Percentiles rank a stretch among this genome's conserved stretches.
Conservation (phyloP, 37 sponge, comb jelly and placozoan genomes). For the Halichondria panicea region DNA sequence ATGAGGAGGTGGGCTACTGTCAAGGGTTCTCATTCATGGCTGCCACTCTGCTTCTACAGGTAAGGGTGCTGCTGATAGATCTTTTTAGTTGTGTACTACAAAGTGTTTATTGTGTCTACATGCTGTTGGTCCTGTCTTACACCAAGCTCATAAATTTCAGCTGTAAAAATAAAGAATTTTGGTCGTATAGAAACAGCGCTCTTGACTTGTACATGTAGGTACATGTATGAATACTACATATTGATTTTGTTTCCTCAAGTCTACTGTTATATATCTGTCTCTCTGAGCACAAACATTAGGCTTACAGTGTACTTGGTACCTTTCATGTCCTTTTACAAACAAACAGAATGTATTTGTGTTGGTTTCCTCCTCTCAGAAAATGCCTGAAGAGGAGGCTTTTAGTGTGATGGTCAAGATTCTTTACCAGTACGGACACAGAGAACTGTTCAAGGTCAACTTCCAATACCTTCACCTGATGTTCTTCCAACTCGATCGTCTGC, state of each 20-base stretch:
- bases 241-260: not conserved
- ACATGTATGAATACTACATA: not conserved
- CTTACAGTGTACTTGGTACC: not conserved
- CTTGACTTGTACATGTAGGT: no score
- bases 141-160: no score
- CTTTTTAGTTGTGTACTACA: no score
- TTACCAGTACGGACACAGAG: conserved; percentile 86
- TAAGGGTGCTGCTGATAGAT: conserved; percentile 17
- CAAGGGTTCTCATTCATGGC: conserved; percentile 97
- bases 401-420: conserved; percentile 92
- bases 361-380: conserved; percentile 47
- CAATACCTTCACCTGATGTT: conserved; percentile 77
- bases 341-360: not conserved
- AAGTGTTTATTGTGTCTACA: no score
- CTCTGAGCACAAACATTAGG: not conserved
- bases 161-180: no score
- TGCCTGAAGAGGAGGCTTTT: conserved; percentile 96
- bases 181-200: no score
- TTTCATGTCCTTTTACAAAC: not conserved
- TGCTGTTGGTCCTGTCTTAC: no score
- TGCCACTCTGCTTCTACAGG: conserved; percentile 92
- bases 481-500: conserved; percentile 79
- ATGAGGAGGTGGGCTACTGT: conserved; percentile 95
- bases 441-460: conserved; percentile 89
- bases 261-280: not conserved